phyloP scores from a whole-genome alignment of 2,113 vertebrate species.

The Chionis minor region DNA sequence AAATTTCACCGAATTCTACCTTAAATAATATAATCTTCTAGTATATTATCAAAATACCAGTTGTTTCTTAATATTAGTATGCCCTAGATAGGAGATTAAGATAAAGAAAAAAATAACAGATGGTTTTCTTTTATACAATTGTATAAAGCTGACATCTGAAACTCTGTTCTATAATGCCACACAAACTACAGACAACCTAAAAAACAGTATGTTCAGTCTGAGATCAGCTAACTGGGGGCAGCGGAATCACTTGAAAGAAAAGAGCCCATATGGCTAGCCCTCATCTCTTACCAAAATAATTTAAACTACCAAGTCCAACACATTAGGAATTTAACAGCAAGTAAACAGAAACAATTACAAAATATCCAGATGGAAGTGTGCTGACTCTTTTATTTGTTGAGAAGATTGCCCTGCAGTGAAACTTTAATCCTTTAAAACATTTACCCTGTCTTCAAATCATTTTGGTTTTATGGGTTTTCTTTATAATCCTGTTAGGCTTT shows the following conservation, averaged over 20 bases:
- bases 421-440: slow-evolving; percentile 3
- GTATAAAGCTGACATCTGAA: neutral
- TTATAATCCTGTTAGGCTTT: neutral
- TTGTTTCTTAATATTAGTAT: neutral
- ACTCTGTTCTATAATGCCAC: neutral
- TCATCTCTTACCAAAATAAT: neutral
- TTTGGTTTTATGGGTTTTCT: neutral
- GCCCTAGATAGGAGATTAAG: neutral
- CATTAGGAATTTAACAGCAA: neutral
- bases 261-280: neutral
- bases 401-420: slow-evolving; percentile 5
- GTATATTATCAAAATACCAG: neutral
- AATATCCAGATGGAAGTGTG: neutral
- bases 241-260: neutral
- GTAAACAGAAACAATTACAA: neutral
- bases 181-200: neutral
- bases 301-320: neutral
- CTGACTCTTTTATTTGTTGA: neutral
- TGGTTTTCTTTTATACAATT: neutral
- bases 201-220: neutral
- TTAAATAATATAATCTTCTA: neutral
- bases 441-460: slow-evolving; percentile 7
- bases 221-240: neutral
- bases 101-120: neutral
- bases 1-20: neutral